A percentile compares a stretch with the other conserved stretches of the same genome.
phyloP scores from a whole-genome alignment of 2,888 invertebrate species.

The Pherbina coryleti region DNA sequence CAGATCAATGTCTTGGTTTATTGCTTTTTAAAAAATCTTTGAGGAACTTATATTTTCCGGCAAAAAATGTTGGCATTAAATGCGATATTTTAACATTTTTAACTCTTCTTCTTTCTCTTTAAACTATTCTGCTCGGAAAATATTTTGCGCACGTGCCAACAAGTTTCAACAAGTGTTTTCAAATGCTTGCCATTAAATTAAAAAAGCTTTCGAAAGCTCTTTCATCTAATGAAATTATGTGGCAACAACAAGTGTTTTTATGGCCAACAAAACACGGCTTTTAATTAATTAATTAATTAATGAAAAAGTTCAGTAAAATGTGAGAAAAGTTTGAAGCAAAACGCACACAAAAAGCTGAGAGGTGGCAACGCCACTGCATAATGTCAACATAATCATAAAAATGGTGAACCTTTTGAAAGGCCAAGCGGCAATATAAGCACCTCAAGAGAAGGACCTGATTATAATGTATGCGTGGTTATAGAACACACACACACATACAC shows the following conservation, averaged over 20 bases:
- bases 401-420: background rate
- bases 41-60: no score
- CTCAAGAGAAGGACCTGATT: constrained; percentile 22
- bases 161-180: constrained; percentile 18
- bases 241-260: constrained; percentile 7
- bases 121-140: background rate
- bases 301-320: background rate
- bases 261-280: background rate
- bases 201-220: constrained; percentile 13
- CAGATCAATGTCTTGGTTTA: no score
- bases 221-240: constrained; percentile 19
- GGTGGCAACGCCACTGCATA: background rate
- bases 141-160: no score
- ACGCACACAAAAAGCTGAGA: background rate
- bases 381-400: constrained; percentile 19
- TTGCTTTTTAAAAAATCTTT: no score
- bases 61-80: no score
- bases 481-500: constrained; percentile 27
- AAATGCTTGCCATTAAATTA: background rate
- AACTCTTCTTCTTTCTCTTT: no score
- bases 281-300: constrained; percentile 21
- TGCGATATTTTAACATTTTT: no score
- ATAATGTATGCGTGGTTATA: constrained; percentile 33
- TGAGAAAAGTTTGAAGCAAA: constrained; percentile 23
- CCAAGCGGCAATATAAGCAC: background rate